Percentiles rank a stretch among this genome's conserved stretches.
phyloP scores from a whole-genome alignment of 2,113 vertebrate genomes.

The Atlantisia rogersi region DNA sequence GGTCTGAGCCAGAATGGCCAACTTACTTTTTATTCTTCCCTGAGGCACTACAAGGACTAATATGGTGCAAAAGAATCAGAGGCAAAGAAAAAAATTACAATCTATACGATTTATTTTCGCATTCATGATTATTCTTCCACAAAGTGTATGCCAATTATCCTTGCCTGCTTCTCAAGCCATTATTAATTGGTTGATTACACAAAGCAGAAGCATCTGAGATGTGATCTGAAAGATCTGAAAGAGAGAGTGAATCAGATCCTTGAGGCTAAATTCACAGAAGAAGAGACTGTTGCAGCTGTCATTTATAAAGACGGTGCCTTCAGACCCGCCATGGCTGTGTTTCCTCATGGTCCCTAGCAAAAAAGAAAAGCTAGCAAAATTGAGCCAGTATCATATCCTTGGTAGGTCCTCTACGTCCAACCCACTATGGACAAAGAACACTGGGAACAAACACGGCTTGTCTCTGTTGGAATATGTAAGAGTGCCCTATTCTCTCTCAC shows the following conservation, averaged over 20 bases:
- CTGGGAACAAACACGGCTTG: rapidly evolving
- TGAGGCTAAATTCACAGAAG: not conserved
- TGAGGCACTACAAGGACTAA: not conserved
- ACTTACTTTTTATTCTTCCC: not conserved
- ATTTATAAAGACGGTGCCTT: not conserved
- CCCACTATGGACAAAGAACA: not conserved
- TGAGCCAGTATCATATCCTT: not conserved
- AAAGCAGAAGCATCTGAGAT: conserved; percentile 15
- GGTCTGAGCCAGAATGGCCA: not conserved
- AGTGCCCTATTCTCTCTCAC: not conserved
- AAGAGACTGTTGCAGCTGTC: not conserved
- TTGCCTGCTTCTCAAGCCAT: not conserved
- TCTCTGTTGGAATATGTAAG: not conserved
- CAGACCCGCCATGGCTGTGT: not conserved
- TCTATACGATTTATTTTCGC: not conserved
- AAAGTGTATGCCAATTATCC: not conserved
- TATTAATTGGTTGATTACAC: conserved; percentile 29
- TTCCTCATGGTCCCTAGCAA: not conserved
- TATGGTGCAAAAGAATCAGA: not conserved
- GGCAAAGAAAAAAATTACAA: conserved; percentile 1
- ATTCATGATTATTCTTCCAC: not conserved
- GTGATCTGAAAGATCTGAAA: not conserved
- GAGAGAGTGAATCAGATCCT: not conserved
- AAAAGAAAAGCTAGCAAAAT: not conserved
- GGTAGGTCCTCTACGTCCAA: not conserved